Evolutionary conservation across 2,113 vertebrate species (phyloP).

Genomic region (Hippocampus zosterae): DNA sequence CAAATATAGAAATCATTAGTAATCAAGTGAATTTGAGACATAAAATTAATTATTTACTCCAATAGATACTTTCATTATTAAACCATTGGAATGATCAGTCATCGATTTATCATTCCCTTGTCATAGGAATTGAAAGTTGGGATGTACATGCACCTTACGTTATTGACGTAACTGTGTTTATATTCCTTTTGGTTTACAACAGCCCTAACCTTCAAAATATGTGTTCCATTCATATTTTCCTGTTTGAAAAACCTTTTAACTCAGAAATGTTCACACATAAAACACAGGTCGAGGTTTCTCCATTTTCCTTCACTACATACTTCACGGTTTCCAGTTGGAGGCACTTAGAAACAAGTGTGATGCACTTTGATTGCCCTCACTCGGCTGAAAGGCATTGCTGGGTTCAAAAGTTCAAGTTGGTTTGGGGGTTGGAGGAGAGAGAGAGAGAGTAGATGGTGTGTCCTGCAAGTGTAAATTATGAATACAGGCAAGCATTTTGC

Average conservation of each 20-base stretch:
- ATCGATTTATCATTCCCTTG: background rate
- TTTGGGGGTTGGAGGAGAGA: background rate
- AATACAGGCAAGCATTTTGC: slow-evolving; percentile 8
- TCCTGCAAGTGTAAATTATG: slow-evolving; percentile 30
- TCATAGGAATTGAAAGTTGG: background rate
- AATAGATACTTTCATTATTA: background rate
- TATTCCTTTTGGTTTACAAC: background rate
- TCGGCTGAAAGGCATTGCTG: slow-evolving; percentile 17
- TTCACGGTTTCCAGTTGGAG: slow-evolving; percentile 18
- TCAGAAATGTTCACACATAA: background rate
- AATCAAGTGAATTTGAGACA: no score
- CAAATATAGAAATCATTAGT: no score
- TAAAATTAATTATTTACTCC: no score
- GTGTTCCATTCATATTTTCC: background rate
- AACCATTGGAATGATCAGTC: background rate
- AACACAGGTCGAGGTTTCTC: background rate
- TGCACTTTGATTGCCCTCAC: slow-evolving; percentile 39
- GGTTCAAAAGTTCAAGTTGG: slow-evolving; percentile 36
- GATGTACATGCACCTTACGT: background rate
- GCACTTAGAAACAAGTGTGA: slow-evolving; percentile 24
- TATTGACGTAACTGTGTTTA: background rate
- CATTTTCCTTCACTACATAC: background rate
- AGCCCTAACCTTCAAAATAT: background rate
- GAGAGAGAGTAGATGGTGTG: background rate
- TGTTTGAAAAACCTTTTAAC: background rate